A percentile compares a stretch with the other conserved stretches of the same genome.
Evolutionary conservation across 1,140 invertebrate genomes (phyloP).

Genomic region (Caligus rogercresseyi): DNA sequence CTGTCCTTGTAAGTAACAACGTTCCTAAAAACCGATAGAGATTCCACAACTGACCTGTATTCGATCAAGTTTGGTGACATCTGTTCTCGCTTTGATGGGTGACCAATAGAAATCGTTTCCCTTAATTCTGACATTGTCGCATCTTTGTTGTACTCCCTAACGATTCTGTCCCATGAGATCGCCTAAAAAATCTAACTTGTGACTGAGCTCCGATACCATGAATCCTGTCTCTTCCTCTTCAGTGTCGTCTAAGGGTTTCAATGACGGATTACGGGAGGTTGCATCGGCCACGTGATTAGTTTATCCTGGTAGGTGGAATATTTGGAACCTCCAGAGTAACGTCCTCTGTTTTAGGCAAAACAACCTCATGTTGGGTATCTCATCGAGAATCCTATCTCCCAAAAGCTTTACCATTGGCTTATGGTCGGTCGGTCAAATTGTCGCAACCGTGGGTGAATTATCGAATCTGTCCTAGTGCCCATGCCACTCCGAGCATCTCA

Average conservation of each 20-base stretch:
- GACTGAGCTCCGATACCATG: neutral
- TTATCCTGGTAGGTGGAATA: neutral
- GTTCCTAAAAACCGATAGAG: too few species aligned
- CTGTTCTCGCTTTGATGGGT: neutral
- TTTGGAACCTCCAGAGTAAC: constrained; percentile 3
- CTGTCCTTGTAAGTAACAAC: neutral
- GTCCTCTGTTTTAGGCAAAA: constrained; percentile 5
- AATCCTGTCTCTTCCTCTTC: neutral
- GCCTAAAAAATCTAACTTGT: neutral
- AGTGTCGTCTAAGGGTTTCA: neutral
- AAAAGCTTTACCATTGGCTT: constrained; percentile 11
- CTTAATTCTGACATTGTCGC: neutral
- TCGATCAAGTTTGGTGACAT: neutral
- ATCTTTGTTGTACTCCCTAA: neutral
- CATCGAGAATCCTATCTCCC: constrained; percentile 6
- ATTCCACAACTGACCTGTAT: too few species aligned
- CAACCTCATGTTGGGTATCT: neutral
- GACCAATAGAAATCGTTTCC: neutral
- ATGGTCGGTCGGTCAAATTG: constrained; percentile 18
- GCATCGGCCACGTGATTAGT: neutral
- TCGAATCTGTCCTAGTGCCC: constrained; percentile 12
- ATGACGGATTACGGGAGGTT: neutral
- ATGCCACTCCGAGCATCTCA: constrained; percentile 19
- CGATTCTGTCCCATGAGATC: neutral
- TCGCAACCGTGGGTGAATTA: constrained; percentile 6